phyloP scores from a whole-genome alignment of 2,888 invertebrate species.

The Alcis repandata region DNA sequence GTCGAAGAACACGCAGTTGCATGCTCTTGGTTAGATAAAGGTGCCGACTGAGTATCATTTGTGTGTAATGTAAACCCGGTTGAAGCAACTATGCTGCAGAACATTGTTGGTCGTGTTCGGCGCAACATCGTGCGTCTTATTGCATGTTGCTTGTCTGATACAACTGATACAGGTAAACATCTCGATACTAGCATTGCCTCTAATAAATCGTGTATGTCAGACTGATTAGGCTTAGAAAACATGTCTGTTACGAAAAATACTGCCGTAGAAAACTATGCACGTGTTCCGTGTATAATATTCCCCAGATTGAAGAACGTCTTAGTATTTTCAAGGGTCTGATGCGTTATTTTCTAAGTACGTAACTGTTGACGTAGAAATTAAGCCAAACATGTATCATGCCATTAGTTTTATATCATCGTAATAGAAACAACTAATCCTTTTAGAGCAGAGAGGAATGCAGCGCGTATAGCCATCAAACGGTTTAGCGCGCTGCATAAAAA shows the following conservation, averaged over 20 bases:
- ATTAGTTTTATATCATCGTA: conserved; percentile 14
- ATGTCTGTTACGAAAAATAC: not conserved
- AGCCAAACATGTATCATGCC: conserved; percentile 18
- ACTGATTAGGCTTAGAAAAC: not conserved
- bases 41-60: conserved; percentile 6
- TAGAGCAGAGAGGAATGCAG: conserved; percentile 31
- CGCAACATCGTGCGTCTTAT: conserved; percentile 1
- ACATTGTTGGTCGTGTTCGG: conserved; percentile 8
- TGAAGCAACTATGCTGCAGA: conserved; percentile 5
- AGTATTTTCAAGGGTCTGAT: not conserved
- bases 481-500: conserved; percentile 78
- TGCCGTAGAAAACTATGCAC: not conserved
- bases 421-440: conserved; percentile 28
- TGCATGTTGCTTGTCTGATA: conserved; percentile 6
- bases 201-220: not conserved
- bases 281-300: not conserved
- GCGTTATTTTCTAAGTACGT: not conserved
- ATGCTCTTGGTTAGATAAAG: conserved; percentile 8
- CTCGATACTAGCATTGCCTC: not conserved
- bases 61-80: conserved; percentile 2
- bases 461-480: conserved; percentile 51
- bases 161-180: not conserved
- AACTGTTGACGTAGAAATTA: not conserved
- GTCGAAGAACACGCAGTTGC: not conserved
- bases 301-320: not conserved